Base-by-base conservation (phyloP, 2,888 invertebrate genomes). In the Ecliptopera silaceata region DNA sequence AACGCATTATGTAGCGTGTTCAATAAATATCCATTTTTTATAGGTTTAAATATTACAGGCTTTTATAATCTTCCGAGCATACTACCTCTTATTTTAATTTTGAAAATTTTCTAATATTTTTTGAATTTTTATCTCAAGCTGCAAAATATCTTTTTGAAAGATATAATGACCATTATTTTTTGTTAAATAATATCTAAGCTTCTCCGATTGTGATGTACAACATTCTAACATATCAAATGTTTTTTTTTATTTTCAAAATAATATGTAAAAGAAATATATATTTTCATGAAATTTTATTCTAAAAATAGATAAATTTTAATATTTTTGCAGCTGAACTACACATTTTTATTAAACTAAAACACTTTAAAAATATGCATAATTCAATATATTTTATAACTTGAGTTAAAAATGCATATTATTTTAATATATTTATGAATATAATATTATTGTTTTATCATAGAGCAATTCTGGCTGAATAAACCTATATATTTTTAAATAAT, bases 181-280 rank as follows among this genome's bases (percentile, higher is more conserved):
- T 2, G 44, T 45, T 18, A 26, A 41, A 29, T 45, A 50, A 42
- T 32, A 45, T 59, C 36, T 63, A 63, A 65, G 63, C 57, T 61
- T 63, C 15, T 61, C 63, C 56, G 66, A 75, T 79, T 84, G 75
- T 83, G 75, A 84, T 82, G 80, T 82, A 80, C 79, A 80, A 82
- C 74, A 74, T 80, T 76, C 70, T 75, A 66, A 88, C 89, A 89
- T 88, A 89, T 89, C 88, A 88, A 77, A 65, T 66, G 68, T 65
- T 71, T 73, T n/a, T n/a, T 15, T 78, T 73, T 57, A 66, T 78
- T 80, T 74, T 61, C 64, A 68, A 74, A 70, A 63, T 65, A 62
- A 64, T 55, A 68, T 70, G 75, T 79, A 67, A 68, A 72, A 76
- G 65, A 71, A 74, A 70, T 71, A 82, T 80, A 84, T 88, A 88